Evolutionary conservation across 2,797 vertebrate genomes (phyloP).

Genomic region (Sphenopsis melanotis): DNA sequence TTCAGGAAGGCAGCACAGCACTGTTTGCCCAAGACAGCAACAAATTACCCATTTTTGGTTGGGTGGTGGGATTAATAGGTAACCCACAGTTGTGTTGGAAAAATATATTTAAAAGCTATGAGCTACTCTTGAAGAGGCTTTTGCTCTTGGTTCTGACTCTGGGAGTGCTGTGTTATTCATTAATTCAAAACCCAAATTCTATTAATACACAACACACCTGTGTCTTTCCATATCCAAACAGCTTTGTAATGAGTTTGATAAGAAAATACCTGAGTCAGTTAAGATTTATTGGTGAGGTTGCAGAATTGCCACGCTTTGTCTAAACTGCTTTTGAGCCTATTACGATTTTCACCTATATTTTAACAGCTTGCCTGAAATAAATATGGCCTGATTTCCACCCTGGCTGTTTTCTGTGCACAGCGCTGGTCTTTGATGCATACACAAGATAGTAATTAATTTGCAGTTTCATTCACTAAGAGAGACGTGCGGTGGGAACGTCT

Average conservation of each 20-base stretch:
- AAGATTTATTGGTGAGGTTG: background rate
- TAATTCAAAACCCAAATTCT: background rate
- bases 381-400: constrained; percentile 21
- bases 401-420: constrained; percentile 22
- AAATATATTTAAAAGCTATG: background rate
- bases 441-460: constrained; percentile 61
- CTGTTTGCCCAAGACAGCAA: background rate
- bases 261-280: background rate
- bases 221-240: background rate
- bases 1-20: background rate
- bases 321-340: background rate
- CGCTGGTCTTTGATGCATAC: constrained; percentile 40
- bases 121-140: background rate
- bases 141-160: background rate
- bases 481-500: background rate
- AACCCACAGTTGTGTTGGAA: background rate
- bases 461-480: constrained; percentile 29
- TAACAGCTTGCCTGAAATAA: constrained; percentile 35
- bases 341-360: background rate
- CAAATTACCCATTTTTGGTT: background rate
- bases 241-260: background rate
- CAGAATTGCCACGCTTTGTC: background rate
- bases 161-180: background rate
- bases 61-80: background rate
- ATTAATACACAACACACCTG: background rate